Percentiles rank a stretch among this genome's conserved stretches.
Conservation (phyloP, 2,888 invertebrate species). For the Dicyrtomina minuta region DNA sequence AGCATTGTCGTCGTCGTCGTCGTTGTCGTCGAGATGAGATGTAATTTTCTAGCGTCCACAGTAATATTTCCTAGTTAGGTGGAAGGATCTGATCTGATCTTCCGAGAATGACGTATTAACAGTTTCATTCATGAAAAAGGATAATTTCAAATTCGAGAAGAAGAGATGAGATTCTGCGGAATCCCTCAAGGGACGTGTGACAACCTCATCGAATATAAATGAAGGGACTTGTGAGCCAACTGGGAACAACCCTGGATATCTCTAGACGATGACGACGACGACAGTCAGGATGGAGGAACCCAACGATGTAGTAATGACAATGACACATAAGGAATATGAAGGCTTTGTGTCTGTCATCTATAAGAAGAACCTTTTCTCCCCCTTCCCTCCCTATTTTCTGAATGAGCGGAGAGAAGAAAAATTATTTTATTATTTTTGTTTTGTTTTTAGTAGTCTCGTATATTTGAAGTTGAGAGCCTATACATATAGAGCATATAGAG, state of each 20-base stretch:
- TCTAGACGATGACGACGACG: no score
- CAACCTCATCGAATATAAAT: conserved; percentile 46
- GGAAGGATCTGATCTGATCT: background rate
- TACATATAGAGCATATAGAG: no score
- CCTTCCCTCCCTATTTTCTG: conserved; percentile 34
- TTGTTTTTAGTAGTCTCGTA: no score
- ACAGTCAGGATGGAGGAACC: no score
- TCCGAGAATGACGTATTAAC: conserved; percentile 17
- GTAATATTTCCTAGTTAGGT: background rate
- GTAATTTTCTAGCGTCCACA: background rate
- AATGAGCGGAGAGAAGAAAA: conserved; percentile 31
- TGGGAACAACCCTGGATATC: background rate
- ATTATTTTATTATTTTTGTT: background rate
- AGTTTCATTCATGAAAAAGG: conserved; percentile 10
- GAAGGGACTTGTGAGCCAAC: conserved; percentile 17
- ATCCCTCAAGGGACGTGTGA: conserved; percentile 32
- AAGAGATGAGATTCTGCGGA: conserved; percentile 32
- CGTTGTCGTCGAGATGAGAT: background rate
- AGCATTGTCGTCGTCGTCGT: background rate
- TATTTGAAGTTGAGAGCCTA: no score
- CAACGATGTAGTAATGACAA: no score
- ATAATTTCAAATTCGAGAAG: conserved; percentile 18
- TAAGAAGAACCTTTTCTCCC: conserved; percentile 7
- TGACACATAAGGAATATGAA: conserved; percentile 19
- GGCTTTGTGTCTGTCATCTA: no score